These are phyloP conservation scores for Dufourea novaeangliae DNA, from an alignment of 1,140 invertebrate genomes.

Conservation along the genomic window DNA sequence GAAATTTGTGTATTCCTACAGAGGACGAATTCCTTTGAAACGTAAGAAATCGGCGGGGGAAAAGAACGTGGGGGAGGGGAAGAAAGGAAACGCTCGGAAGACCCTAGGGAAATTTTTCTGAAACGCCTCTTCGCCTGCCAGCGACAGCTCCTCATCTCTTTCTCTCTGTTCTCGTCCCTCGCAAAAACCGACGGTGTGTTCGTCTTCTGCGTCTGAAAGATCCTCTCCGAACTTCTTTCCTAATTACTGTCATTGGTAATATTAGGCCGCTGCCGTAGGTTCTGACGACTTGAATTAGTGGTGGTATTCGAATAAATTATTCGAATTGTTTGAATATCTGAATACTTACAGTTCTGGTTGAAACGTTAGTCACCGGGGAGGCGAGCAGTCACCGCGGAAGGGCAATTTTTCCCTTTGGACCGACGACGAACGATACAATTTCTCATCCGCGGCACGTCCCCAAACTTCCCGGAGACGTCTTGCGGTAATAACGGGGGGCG, in stretches of 20 bases:
- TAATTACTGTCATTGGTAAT: no score
- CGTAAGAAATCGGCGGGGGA: background rate
- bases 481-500: conserved; percentile 34
- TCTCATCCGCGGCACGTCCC: conserved; percentile 41
- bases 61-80: background rate
- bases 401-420: background rate
- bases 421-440: conserved; percentile 29
- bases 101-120: conserved; percentile 1
- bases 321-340: no score
- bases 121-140: conserved; percentile 1
- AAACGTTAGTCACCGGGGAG: no score
- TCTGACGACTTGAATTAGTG: no score
- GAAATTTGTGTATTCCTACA: background rate
- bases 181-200: background rate
- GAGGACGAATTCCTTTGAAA: background rate
- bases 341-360: no score
- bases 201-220: background rate
- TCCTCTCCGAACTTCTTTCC: no score
- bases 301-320: no score
- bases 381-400: background rate
- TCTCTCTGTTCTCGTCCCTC: no score
- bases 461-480: conserved; percentile 25
- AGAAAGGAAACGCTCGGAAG: background rate
- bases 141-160: background rate
- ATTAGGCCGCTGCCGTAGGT: no score